These are phyloP conservation scores for Branchinecta lindahli DNA, from an alignment of 1,140 invertebrate species.

Conservation along the genomic window DNA sequence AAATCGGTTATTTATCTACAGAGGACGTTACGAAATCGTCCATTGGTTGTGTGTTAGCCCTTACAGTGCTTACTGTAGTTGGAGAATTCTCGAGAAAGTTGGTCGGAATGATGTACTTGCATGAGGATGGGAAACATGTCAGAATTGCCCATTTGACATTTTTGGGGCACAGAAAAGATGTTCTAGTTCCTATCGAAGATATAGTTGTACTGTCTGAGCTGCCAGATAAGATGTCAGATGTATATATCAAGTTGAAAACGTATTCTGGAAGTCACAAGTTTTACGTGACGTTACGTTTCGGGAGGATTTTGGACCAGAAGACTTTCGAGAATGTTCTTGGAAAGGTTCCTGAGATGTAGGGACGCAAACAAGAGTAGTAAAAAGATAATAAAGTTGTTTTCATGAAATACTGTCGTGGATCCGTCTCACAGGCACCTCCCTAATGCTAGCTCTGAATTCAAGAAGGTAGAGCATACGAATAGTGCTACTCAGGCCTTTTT, in stretches of 20 bases:
- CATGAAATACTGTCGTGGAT: too few relatives aligned
- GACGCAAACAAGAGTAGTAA: too few relatives aligned
- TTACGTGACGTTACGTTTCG: conserved; percentile 6
- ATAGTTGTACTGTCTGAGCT: conserved; percentile 10
- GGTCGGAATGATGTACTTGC: conserved; percentile 13
- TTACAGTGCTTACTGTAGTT: conserved; percentile 12
- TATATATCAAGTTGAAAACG: conserved; percentile 10
- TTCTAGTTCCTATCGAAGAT: not conserved
- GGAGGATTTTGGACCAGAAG: conserved; percentile 9
- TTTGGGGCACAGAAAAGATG: conserved; percentile 15
- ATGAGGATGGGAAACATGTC: not conserved
- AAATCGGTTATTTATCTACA: not conserved
- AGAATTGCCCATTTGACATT: conserved; percentile 16
- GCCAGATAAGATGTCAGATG: conserved; percentile 9
- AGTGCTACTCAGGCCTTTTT: too few relatives aligned
- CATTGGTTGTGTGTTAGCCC: conserved; percentile 3
- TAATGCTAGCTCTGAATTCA: too few relatives aligned
- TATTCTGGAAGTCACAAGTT: not conserved
- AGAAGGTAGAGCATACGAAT: too few relatives aligned
- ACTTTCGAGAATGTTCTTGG: conserved; percentile 12
- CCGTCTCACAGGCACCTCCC: too few relatives aligned
- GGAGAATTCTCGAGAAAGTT: conserved; percentile 17
- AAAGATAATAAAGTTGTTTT: too few relatives aligned
- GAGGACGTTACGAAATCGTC: not conserved
- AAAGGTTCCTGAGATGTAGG: not conserved